Base-by-base conservation (phyloP, 2,797 vertebrate genomes). In the Poliocrania exsul region DNA sequence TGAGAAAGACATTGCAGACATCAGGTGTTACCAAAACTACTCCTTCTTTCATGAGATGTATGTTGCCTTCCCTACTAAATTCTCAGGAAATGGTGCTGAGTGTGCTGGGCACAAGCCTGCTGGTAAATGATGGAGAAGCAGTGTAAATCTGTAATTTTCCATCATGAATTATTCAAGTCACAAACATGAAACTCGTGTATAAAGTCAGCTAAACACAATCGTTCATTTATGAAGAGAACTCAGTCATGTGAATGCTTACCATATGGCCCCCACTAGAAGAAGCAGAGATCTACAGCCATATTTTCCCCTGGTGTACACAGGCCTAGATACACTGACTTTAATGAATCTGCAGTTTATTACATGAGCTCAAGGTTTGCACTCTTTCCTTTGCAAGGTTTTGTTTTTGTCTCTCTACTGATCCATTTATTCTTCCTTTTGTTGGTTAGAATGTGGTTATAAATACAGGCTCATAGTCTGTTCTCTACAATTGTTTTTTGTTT, bases 121-220 rank as follows among this genome's bases (percentile, higher is more conserved):
- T 42, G 33, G 75, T 49, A 86, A 93, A 62, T 46, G 40, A 71
- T 11, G 13, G 49, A 62, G 83, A 88, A 87, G 11, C 49, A 42
- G 18, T 57, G 28, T 28, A 92, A 81, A 88, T 79, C 66, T 93
- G 83, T 91, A 81, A 82, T 92, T 95, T 95, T 90, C 51, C 65
- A 3, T 49, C 21, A 53, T 91, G 62, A 91, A 92, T 96, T 95
- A 92, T 95, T 94, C 46, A 82, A 88, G 72, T 65, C 44, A 78
- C 74, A 74, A 56, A 78, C 74, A 90, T 57, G 70, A 92, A 87
- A 74, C 24, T 62, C 1, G 0, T 70, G 54, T 60, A 74, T 33
- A 62, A 92, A 94, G 64, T 83, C 74, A 86, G 21, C 57, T 66
- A 29, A 23, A 77, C 54, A 79, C 49, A 66, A 24, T 64, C 3